These are phyloP conservation scores for Lerista edwardsae DNA, from an alignment of 2,797 vertebrate species.

Conservation along the genomic window DNA sequence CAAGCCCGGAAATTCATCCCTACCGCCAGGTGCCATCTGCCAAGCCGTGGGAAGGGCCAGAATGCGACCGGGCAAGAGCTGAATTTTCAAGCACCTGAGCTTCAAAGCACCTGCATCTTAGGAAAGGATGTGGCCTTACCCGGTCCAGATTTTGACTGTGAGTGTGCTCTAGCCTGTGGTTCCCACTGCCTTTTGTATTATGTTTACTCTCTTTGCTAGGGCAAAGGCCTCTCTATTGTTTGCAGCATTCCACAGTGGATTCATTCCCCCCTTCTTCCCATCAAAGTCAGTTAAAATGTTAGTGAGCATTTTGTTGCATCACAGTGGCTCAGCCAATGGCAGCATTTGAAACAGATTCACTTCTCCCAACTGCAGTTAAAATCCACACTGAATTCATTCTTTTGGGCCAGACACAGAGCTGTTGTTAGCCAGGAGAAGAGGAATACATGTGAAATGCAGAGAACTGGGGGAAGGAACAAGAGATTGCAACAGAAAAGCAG, in stretches of 20 bases:
- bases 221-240: too few species aligned
- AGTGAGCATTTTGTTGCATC: neutral
- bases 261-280: neutral
- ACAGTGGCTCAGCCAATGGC: neutral
- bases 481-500: neutral
- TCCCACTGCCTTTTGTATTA: too few species aligned
- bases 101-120: accelerated
- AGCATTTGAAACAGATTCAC: neutral
- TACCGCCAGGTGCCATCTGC: neutral
- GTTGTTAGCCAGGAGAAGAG: neutral
- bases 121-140: neutral
- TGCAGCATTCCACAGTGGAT: too few species aligned
- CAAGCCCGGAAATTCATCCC: neutral
- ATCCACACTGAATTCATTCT: neutral
- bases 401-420: neutral
- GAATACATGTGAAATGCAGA: neutral
- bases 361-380: neutral
- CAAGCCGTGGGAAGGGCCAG: slow-evolving; percentile 2
- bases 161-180: neutral
- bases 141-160: neutral
- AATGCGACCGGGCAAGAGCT: neutral
- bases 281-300: neutral
- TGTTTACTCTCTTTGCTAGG: too few species aligned
- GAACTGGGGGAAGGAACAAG: neutral
- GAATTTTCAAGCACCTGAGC: slow-evolving; percentile 67